Evolutionary conservation across 2,888 invertebrate genomes (phyloP).

Genomic region (Ectobius pallidus): DNA sequence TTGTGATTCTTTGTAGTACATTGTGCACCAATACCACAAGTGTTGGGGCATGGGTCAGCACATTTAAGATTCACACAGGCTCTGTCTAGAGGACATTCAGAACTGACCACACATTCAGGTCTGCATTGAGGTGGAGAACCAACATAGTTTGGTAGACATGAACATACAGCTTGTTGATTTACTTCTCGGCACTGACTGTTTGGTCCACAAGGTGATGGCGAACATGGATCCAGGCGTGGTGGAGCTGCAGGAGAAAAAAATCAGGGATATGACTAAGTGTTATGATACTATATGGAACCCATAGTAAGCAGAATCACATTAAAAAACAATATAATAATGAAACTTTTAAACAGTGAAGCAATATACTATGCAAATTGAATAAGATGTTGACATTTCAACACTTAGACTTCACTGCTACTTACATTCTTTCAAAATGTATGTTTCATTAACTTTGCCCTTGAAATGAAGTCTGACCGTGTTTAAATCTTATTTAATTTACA

Average conservation of each 20-base stretch:
- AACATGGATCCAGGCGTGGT: conserved; percentile 70
- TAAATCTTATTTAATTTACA: too few relatives aligned
- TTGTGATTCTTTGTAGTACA: conserved; percentile 85
- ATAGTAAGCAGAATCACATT: too few relatives aligned
- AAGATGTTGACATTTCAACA: too few relatives aligned
- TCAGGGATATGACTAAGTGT: not conserved
- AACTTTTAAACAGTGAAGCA: too few relatives aligned
- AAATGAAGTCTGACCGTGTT: too few relatives aligned
- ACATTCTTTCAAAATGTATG: too few relatives aligned
- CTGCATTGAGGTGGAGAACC: conserved; percentile 82
- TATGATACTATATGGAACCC: too few relatives aligned
- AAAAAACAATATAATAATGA: too few relatives aligned
- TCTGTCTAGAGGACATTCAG: conserved; percentile 80
- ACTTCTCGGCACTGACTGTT: conserved; percentile 84
- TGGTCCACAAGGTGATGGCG: conserved; percentile 85
- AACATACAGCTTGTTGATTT: conserved; percentile 82
- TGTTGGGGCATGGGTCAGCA: conserved; percentile 85
- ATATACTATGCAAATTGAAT: too few relatives aligned
- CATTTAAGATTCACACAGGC: conserved; percentile 88
- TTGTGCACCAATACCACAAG: conserved; percentile 84
- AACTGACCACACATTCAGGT: conserved; percentile 86
- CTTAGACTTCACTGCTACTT: too few relatives aligned
- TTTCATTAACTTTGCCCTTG: too few relatives aligned
- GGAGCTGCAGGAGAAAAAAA: conserved; percentile 52
- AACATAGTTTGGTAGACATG: conserved; percentile 78